Evolutionary conservation across 2,113 vertebrate genomes (phyloP), one percentile per base, ranked within the genome.

Genomic region (Ailurus styani): DNA sequence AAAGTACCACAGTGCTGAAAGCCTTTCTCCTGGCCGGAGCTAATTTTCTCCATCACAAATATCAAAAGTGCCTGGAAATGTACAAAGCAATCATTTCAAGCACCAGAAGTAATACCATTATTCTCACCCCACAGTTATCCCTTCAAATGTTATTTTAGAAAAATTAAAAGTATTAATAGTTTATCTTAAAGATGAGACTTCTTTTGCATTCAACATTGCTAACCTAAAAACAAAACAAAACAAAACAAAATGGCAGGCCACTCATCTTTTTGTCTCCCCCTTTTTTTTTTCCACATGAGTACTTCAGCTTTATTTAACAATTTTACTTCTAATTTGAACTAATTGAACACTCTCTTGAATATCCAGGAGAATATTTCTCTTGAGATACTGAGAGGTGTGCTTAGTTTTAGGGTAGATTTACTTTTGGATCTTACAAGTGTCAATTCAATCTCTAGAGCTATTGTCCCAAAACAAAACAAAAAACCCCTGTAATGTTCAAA

Each of bases 231-330:
- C 66, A 70, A 7, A 31, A 47, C 21, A 60, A 27, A 47, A 47
- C 47, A 47, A 9, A 83, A 7, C n/a, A n/a, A 45, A 91, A 12
- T 84, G 37, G 2, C 45, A 82, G 7, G 14, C 13, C 85, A 78
- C 15, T 79, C 55, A 50, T 77, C 18, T 37, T 86, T 57, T 45
- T 91, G 50, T 50, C 27, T 64, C 37, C 11, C 37, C 11, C 57
- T 60, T 60, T 85, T 79, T 11, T 85, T 40, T 60, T 45, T 15
- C 20, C 75, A 78, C 55, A 78, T 14, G 31, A 86, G 54, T 81
- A 90, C 75, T 90, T 72, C 66, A 93, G 81, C 54, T 96, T 89
- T 93, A 78, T 70, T 96, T 95, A 94, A 97, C 79, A 93, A 87
- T 85, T 94, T 47, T 50, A 86, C 42, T 96, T 91, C 37, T 97